phyloP scores from a whole-genome alignment of 2,888 invertebrate species.

The Dyspetes luteomarginatus region DNA sequence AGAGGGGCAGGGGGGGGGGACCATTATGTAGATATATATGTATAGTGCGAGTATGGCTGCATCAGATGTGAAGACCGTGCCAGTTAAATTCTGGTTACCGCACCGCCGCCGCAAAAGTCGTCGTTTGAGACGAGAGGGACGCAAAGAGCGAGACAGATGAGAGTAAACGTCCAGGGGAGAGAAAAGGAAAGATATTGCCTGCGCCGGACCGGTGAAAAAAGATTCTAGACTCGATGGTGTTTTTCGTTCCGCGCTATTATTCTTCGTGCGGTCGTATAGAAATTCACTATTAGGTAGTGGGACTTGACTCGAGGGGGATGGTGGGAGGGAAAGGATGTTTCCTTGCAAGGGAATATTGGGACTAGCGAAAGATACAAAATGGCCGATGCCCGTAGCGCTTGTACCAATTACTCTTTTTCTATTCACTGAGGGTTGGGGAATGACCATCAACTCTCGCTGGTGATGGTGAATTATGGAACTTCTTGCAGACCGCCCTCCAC shows the following conservation, averaged over 20 bases:
- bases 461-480: too few relatives aligned
- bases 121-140: slow-evolving; percentile 34
- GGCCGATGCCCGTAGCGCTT: background rate
- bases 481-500: too few relatives aligned
- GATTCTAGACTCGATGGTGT: slow-evolving; percentile 38
- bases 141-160: slow-evolving; percentile 17
- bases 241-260: background rate
- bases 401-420: background rate
- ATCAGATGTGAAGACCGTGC: slow-evolving; percentile 16
- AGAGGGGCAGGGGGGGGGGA: background rate
- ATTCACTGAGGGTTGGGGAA: too few relatives aligned
- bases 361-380: background rate
- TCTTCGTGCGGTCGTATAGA: slow-evolving; percentile 29
- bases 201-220: slow-evolving; percentile 42
- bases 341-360: background rate
- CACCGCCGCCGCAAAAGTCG: slow-evolving; percentile 47
- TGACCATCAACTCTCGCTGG: too few relatives aligned
- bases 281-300: slow-evolving; percentile 30
- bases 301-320: too few relatives aligned
- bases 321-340: background rate
- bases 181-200: slow-evolving; percentile 18
- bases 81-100: slow-evolving; percentile 59
- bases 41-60: slow-evolving; percentile 40
- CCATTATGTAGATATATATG: slow-evolving; percentile 20
- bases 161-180: background rate